These are phyloP conservation scores for Axea sp. DNA, from an alignment of 2,888 invertebrate species.

Conservation along the genomic window DNA sequence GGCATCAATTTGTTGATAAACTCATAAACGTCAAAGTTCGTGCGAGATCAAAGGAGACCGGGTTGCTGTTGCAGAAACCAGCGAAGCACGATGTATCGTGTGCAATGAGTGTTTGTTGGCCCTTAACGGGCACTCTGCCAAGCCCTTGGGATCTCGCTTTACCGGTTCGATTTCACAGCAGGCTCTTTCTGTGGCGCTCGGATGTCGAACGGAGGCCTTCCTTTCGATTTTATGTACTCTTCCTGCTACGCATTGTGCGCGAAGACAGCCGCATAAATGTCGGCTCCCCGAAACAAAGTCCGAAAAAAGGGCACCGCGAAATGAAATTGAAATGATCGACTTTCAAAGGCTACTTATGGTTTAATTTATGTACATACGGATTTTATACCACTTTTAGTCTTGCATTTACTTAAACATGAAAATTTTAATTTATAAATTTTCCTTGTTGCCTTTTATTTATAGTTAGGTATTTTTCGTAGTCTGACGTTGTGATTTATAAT, in stretches of 20 bases:
- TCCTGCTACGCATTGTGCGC: slow-evolving; percentile 40
- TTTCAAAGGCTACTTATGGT: slow-evolving; percentile 29
- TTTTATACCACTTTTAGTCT: too few species aligned
- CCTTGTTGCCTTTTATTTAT: too few species aligned
- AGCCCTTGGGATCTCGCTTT: slow-evolving; percentile 61
- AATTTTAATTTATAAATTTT: neutral
- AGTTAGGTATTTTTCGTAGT: too few species aligned
- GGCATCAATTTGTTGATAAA: slow-evolving; percentile 1
- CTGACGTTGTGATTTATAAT: too few species aligned
- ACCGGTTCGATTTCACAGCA: slow-evolving; percentile 59
- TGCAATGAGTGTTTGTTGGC: slow-evolving; percentile 57
- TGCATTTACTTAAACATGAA: neutral
- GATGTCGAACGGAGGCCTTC: slow-evolving; percentile 48
- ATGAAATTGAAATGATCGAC: slow-evolving; percentile 40
- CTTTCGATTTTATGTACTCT: slow-evolving; percentile 54
- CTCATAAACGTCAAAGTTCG: slow-evolving; percentile 25
- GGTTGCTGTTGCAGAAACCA: slow-evolving; percentile 3
- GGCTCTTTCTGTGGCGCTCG: slow-evolving; percentile 39
- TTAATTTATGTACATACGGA: slow-evolving; percentile 33
- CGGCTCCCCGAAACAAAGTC: slow-evolving; percentile 14
- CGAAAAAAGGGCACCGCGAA: slow-evolving; percentile 20
- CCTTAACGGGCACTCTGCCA: slow-evolving; percentile 61
- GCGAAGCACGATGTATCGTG: slow-evolving; percentile 19
- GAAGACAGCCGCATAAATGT: slow-evolving; percentile 24
- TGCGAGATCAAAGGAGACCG: slow-evolving; percentile 33